Conservation (phyloP, 1,140 invertebrate genomes). For the Parasteatoda tepidariorum region DNA sequence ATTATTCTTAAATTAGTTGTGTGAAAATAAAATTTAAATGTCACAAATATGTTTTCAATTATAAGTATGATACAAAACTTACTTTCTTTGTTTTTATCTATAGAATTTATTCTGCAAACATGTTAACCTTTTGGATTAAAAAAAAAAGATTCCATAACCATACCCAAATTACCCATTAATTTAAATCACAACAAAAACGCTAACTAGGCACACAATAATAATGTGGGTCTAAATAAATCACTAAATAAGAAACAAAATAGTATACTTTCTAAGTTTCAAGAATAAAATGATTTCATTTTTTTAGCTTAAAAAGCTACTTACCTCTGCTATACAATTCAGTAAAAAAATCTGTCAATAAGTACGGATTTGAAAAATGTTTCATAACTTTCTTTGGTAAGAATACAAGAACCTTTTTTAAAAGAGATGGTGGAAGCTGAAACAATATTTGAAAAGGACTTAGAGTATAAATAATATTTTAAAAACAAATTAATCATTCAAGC, state of each 20-base stretch:
- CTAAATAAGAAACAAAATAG: neutral
- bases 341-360: slow-evolving; percentile 90
- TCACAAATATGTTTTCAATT: too few relatives aligned
- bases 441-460: slow-evolving; percentile 22
- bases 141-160: too few relatives aligned
- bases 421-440: slow-evolving; percentile 71
- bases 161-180: too few relatives aligned
- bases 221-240: neutral
- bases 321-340: slow-evolving; percentile 88
- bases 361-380: slow-evolving; percentile 82
- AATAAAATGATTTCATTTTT: slow-evolving; percentile 13
- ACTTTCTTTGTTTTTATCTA: too few relatives aligned
- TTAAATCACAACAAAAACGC: too few relatives aligned
- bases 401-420: slow-evolving; percentile 83
- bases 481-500: too few relatives aligned
- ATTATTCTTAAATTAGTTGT: too few relatives aligned
- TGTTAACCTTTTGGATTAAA: too few relatives aligned
- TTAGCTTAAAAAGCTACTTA: slow-evolving; percentile 67
- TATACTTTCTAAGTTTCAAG: slow-evolving; percentile 40
- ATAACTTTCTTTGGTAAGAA: slow-evolving; percentile 86
- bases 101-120: too few relatives aligned
- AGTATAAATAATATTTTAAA: neutral
- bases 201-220: too few relatives aligned
- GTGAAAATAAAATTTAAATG: too few relatives aligned
- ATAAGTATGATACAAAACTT: too few relatives aligned